Evolutionary conservation across 2,888 invertebrate genomes (phyloP), one percentile per base, ranked within the genome.

Genomic region (Mesorhabditis sp.): DNA sequence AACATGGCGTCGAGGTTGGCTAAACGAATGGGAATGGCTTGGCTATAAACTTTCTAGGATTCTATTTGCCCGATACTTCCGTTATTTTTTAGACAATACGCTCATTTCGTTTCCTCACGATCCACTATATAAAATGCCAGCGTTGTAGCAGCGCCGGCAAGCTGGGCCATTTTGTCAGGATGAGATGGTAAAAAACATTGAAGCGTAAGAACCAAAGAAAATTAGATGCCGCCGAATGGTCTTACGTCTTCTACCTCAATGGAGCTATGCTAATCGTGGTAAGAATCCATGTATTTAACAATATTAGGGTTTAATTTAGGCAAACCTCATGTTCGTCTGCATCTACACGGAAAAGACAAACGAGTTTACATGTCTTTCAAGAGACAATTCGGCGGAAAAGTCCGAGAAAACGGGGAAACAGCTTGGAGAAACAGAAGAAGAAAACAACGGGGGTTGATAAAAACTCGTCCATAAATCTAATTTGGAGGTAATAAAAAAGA

Each of bases 51-150:
- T 28, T 28, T 28, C 28, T 28, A 28, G 28, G 2, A 28, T 28
- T 28, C 28, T 28, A 28, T 28, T 28, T 28, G 28, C 28, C 28
- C 28, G 28, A n/a, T n/a, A 66, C 2, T 43, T 42, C 43, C 7
- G 10, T 58, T 43, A 61, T 7, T 6, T 62, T 72, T 44, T 63
- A 76, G 77, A n/a, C 79, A 79, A 65, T 79, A 79, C 67, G 79
- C 78, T 41, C 79, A 79, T 45, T 80, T 82, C 62, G 79, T 82
- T 5, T 70, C 82, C 1, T 80, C 82, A 78, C 75, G 71, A 78
- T 80, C 45, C 82, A 82, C 58, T 80, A 81, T 74, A 78, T 80
- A 73, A 82, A 82, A 67, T 82, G 82, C 68, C 82, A 43, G 77
- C 81, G 2, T 70, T 82, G 80, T 82, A 67, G 75, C 75, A n/a